phyloP scores from a whole-genome alignment of 1,140 invertebrate species.

The Helicoverpa zea region DNA sequence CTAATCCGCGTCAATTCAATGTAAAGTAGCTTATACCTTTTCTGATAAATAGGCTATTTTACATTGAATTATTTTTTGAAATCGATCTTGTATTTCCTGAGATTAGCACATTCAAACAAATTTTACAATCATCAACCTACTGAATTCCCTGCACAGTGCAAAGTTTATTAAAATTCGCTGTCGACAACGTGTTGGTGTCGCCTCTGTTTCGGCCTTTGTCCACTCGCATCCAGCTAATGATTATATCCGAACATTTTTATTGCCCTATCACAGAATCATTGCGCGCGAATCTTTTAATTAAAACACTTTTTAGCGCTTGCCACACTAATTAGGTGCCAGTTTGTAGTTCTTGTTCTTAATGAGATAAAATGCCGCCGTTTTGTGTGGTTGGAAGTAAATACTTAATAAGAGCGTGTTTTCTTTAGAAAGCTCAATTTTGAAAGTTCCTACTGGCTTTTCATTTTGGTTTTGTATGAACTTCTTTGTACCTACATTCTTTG shows the following conservation, averaged over 20 bases:
- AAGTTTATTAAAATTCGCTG: constrained; percentile 25
- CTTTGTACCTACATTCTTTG: background rate
- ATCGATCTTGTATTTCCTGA: too few relatives aligned
- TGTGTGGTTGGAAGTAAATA: background rate
- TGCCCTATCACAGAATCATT: background rate
- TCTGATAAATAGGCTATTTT: too few relatives aligned
- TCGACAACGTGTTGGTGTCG: constrained; percentile 11
- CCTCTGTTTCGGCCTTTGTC: background rate
- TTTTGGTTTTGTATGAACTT: background rate
- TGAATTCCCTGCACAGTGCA: background rate
- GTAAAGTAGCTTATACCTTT: too few relatives aligned
- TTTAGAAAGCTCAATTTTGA: background rate
- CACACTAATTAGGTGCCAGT: constrained; percentile 27
- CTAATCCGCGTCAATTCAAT: too few relatives aligned
- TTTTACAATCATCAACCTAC: background rate
- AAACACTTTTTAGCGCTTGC: constrained; percentile 18
- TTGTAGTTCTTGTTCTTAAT: constrained; percentile 9
- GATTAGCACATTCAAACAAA: too few relatives aligned
- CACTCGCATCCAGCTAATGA: constrained; percentile 18
- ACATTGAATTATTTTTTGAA: too few relatives aligned
- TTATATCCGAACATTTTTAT: background rate
- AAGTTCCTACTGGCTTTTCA: background rate
- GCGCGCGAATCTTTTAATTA: constrained; percentile 32
- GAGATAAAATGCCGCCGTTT: constrained; percentile 15
- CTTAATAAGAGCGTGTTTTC: constrained; percentile 11